Evolutionary conservation across 2,888 invertebrate genomes (phyloP), one percentile per base, ranked within the genome.

Genomic region (Hemistola chrysoprasaria): DNA sequence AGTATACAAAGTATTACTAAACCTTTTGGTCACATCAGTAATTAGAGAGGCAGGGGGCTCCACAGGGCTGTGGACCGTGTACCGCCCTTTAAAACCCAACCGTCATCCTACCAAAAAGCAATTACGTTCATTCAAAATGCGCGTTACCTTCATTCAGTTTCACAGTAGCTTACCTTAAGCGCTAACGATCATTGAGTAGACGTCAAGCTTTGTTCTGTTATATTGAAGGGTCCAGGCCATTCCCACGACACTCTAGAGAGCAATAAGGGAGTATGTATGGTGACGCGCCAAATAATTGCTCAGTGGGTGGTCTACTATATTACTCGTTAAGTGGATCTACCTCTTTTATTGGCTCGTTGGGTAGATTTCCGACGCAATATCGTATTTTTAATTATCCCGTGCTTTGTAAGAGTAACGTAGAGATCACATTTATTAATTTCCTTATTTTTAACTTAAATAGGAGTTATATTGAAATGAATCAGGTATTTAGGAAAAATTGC

Each of bases 231-330:
- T 43, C 33, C 50, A 33, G 22, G 27, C 11, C 34, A 56, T 70
- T 70, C 70, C 59, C 70, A 70, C 70, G 62, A 65, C 61, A 56
- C 54, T 62, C 54, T 43, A 37, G 22, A 26, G 16, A 37, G 28
- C 9, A 38, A 38, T 43, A 43, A 43, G 30, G 30, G 27, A 33
- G 22, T 22, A 29, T 45, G 43, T 37, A 41, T 41, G 30, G 56
- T 67, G 69, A 73, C 64, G 70, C 59, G 62, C 63, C 63, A 63
- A 71, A 78, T 73, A 74, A 71, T 74, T 65, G 59, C 71, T 40
- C 82, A 40, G 58, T 77, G 78, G 81, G 83, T 73, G 83, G 83
- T 75, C 80, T 29, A 16, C 79, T 37, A 8, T 31, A 38, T 40
- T 37, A 41, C 28, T 36, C 30, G 26, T 41, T 43, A 48, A 60